Percentiles rank a stretch among this genome's conserved stretches.
Conservation (phyloP, 2,888 invertebrate species). For the Dryadula phaetusa region DNA sequence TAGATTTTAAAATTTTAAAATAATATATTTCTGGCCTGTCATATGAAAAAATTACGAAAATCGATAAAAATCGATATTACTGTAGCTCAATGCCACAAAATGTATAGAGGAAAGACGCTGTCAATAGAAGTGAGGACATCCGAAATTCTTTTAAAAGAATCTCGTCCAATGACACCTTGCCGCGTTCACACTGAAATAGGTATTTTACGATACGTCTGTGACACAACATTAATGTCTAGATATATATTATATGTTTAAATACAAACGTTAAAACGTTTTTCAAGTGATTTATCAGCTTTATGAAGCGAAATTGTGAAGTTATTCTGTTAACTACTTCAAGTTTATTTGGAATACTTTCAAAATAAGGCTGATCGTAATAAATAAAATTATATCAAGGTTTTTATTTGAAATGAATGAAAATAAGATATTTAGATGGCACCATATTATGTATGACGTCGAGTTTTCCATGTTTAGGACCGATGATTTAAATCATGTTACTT, state of each 20-base stretch:
- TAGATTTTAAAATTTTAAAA: too few relatives aligned
- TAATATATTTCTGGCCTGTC: too few relatives aligned
- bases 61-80: background rate
- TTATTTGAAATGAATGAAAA: slow-evolving; percentile 34
- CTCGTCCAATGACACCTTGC: slow-evolving; percentile 26
- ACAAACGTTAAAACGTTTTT: slow-evolving; percentile 7
- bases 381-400: slow-evolving; percentile 41
- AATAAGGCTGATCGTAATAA: slow-evolving; percentile 20
- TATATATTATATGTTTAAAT: slow-evolving; percentile 16
- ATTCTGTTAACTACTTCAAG: background rate
- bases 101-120: slow-evolving; percentile 20
- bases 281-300: slow-evolving; percentile 15
- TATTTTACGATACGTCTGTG: slow-evolving; percentile 6
- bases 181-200: slow-evolving; percentile 20
- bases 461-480: too few relatives aligned
- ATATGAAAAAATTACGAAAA: too few relatives aligned
- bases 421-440: slow-evolving; percentile 47
- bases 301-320: slow-evolving; percentile 5
- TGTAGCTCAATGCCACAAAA: background rate
- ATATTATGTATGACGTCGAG: slow-evolving; percentile 55
- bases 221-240: slow-evolving; percentile 18
- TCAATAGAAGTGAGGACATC: slow-evolving; percentile 29
- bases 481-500: too few relatives aligned
- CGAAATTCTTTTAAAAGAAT: slow-evolving; percentile 30
- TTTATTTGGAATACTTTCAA: background rate